phyloP scores from a whole-genome alignment of 2,113 vertebrate species.

The Callocephalon fimbriatum region DNA sequence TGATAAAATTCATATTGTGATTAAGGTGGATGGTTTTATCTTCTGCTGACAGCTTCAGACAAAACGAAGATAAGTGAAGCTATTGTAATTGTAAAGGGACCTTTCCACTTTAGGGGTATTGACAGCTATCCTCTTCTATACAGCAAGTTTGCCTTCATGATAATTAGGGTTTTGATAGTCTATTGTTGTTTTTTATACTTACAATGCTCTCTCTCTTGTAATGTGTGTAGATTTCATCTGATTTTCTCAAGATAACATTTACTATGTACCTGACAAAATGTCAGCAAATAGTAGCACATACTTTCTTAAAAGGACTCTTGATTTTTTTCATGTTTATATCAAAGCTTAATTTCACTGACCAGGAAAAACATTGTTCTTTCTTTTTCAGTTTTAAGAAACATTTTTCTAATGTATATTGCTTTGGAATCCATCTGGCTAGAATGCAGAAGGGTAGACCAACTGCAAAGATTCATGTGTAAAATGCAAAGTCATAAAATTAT shows the following conservation, averaged over 20 bases:
- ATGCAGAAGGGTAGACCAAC: neutral
- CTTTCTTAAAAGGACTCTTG: neutral
- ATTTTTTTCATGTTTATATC: constrained; percentile 25
- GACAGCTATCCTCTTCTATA: constrained; percentile 31
- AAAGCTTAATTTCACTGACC: neutral
- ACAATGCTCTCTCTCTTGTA: neutral
- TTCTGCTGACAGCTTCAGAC: constrained; percentile 35
- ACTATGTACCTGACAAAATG: constrained; percentile 43
- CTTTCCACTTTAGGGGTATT: constrained; percentile 11
- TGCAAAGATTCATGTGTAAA: neutral
- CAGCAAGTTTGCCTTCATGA: neutral
- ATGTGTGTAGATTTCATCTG: constrained; percentile 33
- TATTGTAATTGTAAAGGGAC: constrained; percentile 31
- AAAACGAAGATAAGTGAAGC: constrained; percentile 24
- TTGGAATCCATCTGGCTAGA: neutral
- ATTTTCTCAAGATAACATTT: constrained; percentile 47
- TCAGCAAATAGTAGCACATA: constrained; percentile 5
- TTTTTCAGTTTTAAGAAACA: neutral
- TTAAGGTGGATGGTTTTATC: constrained; percentile 40
- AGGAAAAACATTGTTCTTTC: neutral
- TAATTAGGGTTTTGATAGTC: neutral
- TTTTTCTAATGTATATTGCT: neutral
- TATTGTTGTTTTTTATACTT: constrained; percentile 7
- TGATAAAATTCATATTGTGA: constrained; percentile 17
- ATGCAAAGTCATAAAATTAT: neutral